Evolutionary conservation across 2,797 vertebrate species (phyloP).

Genomic region (Thalassophryne amazonica): DNA sequence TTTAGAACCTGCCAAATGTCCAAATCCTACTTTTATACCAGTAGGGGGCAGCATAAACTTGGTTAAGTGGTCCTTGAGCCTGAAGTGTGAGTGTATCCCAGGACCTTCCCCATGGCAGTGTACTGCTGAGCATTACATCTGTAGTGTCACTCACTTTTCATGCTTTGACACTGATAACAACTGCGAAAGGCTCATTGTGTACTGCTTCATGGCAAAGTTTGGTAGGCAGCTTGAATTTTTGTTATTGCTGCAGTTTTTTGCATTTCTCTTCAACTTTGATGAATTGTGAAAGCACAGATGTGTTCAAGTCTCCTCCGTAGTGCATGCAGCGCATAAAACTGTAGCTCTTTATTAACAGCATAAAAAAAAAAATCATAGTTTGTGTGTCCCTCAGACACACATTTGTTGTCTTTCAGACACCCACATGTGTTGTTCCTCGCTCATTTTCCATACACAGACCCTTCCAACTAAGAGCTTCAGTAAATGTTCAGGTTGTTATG

Average conservation of each 20-base stretch:
- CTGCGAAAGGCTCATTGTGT: neutral
- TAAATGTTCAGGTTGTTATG: conserved; percentile 65
- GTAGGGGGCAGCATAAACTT: conserved; percentile 75
- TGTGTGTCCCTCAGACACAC: conserved; percentile 21
- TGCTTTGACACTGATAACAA: neutral
- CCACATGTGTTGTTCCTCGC: conserved; percentile 7
- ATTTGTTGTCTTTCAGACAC: conserved; percentile 21
- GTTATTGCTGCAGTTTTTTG: conserved; percentile 1
- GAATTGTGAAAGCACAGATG: conserved; percentile 1
- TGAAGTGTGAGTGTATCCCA: conserved; percentile 1
- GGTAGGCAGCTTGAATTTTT: neutral
- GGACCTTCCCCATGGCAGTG: conserved; percentile 3
- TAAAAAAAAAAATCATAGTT: too few relatives aligned
- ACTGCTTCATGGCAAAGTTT: neutral
- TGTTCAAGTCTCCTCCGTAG: neutral
- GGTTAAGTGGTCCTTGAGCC: conserved; percentile 13
- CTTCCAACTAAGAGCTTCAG: conserved; percentile 46
- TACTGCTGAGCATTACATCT: neutral
- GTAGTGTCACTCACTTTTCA: neutral
- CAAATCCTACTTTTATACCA: conserved; percentile 35
- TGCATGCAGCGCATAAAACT: neutral
- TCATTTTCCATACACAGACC: conserved; percentile 42
- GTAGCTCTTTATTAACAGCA: neutral
- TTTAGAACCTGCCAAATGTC: neutral
- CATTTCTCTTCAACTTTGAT: neutral